phyloP scores from a whole-genome alignment of 2,888 invertebrate genomes.

The Callyntrura guangdongensis region DNA sequence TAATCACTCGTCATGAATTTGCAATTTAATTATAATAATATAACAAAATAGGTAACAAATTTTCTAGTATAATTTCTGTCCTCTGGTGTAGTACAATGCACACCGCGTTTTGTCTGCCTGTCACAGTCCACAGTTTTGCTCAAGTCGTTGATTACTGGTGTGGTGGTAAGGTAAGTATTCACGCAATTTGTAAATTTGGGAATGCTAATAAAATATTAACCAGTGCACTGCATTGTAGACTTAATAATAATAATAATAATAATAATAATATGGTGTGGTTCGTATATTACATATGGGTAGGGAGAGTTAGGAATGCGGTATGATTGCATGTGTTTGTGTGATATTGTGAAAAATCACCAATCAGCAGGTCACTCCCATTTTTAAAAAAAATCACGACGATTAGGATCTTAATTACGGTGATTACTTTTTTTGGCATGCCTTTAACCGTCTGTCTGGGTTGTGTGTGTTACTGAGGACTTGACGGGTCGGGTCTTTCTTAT shows the following conservation, averaged over 20 bases:
- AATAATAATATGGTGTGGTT: background rate
- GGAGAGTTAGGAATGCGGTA: background rate
- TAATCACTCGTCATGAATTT: constrained; percentile 33
- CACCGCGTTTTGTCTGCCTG: too few relatives aligned
- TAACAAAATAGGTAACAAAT: constrained; percentile 14
- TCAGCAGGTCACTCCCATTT: constrained; percentile 61
- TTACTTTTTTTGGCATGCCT: constrained; percentile 31
- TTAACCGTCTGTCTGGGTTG: background rate
- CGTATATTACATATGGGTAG: too few relatives aligned
- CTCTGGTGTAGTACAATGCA: too few relatives aligned
- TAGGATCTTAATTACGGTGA: constrained; percentile 49
- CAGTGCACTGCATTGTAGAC: too few relatives aligned
- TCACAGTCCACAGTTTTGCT: too few relatives aligned
- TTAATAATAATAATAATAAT: too few relatives aligned
- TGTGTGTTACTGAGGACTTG: background rate
- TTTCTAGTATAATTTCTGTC: background rate
- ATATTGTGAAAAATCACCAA: constrained; percentile 58
- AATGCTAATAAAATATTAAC: constrained; percentile 7
- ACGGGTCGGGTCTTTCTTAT: background rate
- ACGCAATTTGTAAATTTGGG: background rate
- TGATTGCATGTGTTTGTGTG: background rate
- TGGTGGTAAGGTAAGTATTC: background rate
- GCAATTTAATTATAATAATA: constrained; percentile 44
- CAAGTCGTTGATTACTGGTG: too few relatives aligned
- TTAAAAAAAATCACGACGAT: constrained; percentile 54